Evolutionary conservation across 2,888 invertebrate genomes (phyloP).

Genomic region (Plebejus argus): DNA sequence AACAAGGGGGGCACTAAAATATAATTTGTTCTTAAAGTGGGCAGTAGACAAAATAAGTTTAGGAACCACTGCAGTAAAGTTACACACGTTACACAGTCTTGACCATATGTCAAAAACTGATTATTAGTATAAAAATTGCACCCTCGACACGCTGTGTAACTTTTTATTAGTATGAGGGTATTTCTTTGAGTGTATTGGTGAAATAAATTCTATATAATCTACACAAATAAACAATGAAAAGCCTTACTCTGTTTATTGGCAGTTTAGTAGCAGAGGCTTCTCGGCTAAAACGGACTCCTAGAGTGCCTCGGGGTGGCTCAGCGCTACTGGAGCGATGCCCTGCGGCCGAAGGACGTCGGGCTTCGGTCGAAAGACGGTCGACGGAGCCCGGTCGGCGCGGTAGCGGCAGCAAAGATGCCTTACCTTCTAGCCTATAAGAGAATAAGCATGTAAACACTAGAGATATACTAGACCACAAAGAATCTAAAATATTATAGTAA

Average conservation of each 20-base stretch:
- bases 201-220: too few species aligned
- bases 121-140: too few species aligned
- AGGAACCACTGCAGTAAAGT: too few species aligned
- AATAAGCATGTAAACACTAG: not conserved
- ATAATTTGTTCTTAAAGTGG: too few species aligned
- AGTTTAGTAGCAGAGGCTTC: constrained; percentile 68
- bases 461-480: not conserved
- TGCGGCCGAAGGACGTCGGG: constrained; percentile 57
- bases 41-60: too few species aligned
- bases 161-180: too few species aligned
- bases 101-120: too few species aligned
- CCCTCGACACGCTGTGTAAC: too few species aligned
- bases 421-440: constrained; percentile 56
- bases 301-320: constrained; percentile 59
- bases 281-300: constrained; percentile 59
- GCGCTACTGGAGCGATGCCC: constrained; percentile 68
- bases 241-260: constrained; percentile 56
- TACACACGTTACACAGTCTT: too few species aligned
- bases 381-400: constrained; percentile 63
- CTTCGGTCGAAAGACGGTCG: constrained; percentile 64
- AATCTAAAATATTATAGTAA: not conserved
- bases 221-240: too few species aligned
- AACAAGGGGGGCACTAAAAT: too few species aligned
- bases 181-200: too few species aligned
- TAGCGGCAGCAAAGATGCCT: constrained; percentile 65